Evolutionary conservation across 2,888 invertebrate species (phyloP), one percentile per base, ranked within the genome.

Genomic region (Brachyptera putata): DNA sequence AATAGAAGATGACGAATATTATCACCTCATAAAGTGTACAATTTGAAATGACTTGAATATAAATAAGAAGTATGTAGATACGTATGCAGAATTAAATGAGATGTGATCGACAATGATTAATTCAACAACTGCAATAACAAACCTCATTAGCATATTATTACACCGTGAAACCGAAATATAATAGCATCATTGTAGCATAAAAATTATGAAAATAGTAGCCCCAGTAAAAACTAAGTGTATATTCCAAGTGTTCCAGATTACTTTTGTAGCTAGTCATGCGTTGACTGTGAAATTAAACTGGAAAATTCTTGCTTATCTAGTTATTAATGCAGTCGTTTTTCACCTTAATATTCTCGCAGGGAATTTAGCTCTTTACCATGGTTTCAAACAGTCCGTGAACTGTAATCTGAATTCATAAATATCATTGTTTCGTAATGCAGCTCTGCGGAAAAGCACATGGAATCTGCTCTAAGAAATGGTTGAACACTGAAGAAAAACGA

Each of bases 231-330:
- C 30, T 5, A 30, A 5, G 46, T 46, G n/a, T n/a, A n/a, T n/a
- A 46, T 5, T 46, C 24, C 21, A 46, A 46, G n/a, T 7, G 5
- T 4, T 24, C 21, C 18, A 46, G 46, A 46, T 46, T 9, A 46
- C 24, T 22, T 21, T 21, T 21, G 46, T 18, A 3, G 16, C 11
- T 46, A 22, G 13, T 53, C 22, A 22, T 50, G 50, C 50, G 50
- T 50, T 36, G 24, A 36, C 14, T 53, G 30, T 34, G 36, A 53
- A 36, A 53, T 53, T 34, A 53, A 53, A 53, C 36, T 53, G 53
- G 16, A 53, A 53, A 53, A 11, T 49, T 24, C 53, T 18, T 34
- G 53, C 53, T 53, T 53, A 53, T 53, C 53, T 53, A 16, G 53
- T 21, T 36, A 53, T 34, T 34, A 53, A 36, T 53, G 53, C 53